Conservation (phyloP, 1,140 invertebrate species). For the Zaprionus tsacasi region DNA sequence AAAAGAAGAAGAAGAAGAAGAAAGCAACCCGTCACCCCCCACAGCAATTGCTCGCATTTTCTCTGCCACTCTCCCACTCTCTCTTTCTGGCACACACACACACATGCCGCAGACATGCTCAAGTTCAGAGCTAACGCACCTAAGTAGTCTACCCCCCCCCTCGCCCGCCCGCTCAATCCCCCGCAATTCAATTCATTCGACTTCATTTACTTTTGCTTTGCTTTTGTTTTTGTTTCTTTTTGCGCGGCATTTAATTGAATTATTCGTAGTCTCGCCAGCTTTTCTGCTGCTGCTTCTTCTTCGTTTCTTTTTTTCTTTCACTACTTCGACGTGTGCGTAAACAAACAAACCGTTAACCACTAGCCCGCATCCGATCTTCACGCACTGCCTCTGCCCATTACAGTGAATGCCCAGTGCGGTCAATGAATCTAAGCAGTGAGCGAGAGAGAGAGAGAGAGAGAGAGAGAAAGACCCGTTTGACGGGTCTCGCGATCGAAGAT, state of each 20-base stretch:
- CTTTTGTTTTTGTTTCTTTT: constrained; percentile 32
- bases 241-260: constrained; percentile 76
- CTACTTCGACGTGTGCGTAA: constrained; percentile 27
- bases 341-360: constrained; percentile 58
- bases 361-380: constrained; percentile 38
- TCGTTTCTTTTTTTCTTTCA: constrained; percentile 13
- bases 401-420: constrained; percentile 48
- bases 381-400: constrained; percentile 29
- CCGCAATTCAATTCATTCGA: constrained; percentile 41
- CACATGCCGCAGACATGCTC: constrained; percentile 53
- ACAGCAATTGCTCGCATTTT: constrained; percentile 4
- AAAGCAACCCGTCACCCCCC: constrained; percentile 17
- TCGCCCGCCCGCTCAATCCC: too few relatives aligned
- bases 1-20: constrained; percentile 23
- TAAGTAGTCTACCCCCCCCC: not conserved
- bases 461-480: constrained; percentile 35
- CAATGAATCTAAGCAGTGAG: constrained; percentile 53
- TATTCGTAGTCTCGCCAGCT: constrained; percentile 51
- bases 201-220: constrained; percentile 62
- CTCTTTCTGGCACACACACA: constrained; percentile 52
- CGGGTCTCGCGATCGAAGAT: constrained; percentile 52
- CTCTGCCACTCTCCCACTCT: constrained; percentile 30
- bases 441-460: not conserved
- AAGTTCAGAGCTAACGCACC: constrained; percentile 58
- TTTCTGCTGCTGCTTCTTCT: constrained; percentile 30